phyloP scores from a whole-genome alignment of 2,888 invertebrate genomes.

The Oscheius sp. region DNA sequence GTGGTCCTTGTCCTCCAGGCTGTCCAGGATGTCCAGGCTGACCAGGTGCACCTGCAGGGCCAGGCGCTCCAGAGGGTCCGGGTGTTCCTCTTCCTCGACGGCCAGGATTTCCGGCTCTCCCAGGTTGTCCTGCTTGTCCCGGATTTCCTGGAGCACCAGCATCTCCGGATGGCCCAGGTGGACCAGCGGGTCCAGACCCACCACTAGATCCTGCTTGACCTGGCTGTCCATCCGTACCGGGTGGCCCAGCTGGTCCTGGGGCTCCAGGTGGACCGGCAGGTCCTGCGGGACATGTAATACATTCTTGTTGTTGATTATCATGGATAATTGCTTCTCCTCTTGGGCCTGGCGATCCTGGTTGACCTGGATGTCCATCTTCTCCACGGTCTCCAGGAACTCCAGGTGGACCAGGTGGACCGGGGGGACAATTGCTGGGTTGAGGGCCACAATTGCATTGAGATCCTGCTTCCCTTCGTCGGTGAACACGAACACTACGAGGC shows the following conservation, averaged over 20 bases:
- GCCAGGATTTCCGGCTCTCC: not conserved
- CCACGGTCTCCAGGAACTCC: constrained; percentile 8
- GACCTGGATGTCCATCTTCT: constrained; percentile 11
- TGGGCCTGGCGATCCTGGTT: constrained; percentile 3
- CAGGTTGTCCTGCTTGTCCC: constrained; percentile 4
- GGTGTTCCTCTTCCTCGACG: no score
- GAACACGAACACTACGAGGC: not conserved
- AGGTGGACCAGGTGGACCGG: constrained; percentile 6
- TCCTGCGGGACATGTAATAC: not conserved
- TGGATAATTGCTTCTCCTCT: not conserved
- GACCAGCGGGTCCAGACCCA: constrained; percentile 7
- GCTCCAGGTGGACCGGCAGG: constrained; percentile 12
- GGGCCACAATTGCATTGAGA: not conserved
- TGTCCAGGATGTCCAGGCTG: constrained; percentile 4
- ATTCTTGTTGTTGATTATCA: not conserved
- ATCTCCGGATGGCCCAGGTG: not conserved
- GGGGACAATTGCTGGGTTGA: not conserved
- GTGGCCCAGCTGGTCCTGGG: not conserved
- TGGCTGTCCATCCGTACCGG: constrained; percentile 9
- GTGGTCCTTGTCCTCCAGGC: not conserved
- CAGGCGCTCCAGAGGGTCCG: constrained; percentile 3
- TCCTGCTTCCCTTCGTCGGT: constrained; percentile 8
- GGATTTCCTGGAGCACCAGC: constrained; percentile 4
- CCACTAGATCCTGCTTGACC: constrained; percentile 1
- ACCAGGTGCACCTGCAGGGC: constrained; percentile 2